Percentiles rank a stretch among this genome's conserved stretches.
These are phyloP conservation scores for Remorina albescens DNA, from an alignment of 2,797 vertebrate genomes.

Conservation along the genomic window DNA sequence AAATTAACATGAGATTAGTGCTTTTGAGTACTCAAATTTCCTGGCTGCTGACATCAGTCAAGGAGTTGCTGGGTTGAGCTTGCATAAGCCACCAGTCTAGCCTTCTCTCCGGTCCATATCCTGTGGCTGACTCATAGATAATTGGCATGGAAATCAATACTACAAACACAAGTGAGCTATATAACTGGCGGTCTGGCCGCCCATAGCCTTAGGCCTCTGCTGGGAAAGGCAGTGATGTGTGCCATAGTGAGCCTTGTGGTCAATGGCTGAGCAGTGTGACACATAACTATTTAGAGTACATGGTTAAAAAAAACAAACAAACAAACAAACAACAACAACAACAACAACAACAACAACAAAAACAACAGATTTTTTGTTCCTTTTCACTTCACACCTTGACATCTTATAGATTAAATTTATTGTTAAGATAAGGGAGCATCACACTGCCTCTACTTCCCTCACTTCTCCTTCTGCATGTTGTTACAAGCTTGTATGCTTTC, in stretches of 20 bases:
- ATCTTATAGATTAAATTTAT: slow-evolving; percentile 35
- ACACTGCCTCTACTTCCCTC: slow-evolving; percentile 1
- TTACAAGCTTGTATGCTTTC: slow-evolving; percentile 17
- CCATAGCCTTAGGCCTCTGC: slow-evolving; percentile 33
- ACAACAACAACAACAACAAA: too few relatives aligned
- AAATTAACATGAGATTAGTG: slow-evolving; percentile 31
- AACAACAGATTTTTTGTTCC: background rate
- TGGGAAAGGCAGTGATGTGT: slow-evolving; percentile 35
- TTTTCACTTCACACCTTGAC: slow-evolving; percentile 40
- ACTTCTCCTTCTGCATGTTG: slow-evolving; percentile 30
- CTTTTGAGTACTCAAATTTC: slow-evolving; percentile 51
- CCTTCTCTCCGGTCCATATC: slow-evolving; percentile 66
- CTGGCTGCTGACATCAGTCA: slow-evolving; percentile 72
- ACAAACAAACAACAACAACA: too few relatives aligned
- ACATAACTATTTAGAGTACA: slow-evolving; percentile 9
- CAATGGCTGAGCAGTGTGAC: background rate
- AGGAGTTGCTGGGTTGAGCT: slow-evolving; percentile 62
- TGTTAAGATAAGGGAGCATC: slow-evolving; percentile 30
- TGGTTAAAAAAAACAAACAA: slow-evolving; percentile 19
- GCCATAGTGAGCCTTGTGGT: slow-evolving; percentile 9
- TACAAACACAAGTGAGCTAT: slow-evolving; percentile 69
- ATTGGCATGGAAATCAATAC: slow-evolving; percentile 79
- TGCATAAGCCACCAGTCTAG: slow-evolving; percentile 69
- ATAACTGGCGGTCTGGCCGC: slow-evolving; percentile 50
- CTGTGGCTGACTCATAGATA: slow-evolving; percentile 78